Conservation (phyloP, 2,797 vertebrate genomes). For the Synanceia verrucosa region DNA sequence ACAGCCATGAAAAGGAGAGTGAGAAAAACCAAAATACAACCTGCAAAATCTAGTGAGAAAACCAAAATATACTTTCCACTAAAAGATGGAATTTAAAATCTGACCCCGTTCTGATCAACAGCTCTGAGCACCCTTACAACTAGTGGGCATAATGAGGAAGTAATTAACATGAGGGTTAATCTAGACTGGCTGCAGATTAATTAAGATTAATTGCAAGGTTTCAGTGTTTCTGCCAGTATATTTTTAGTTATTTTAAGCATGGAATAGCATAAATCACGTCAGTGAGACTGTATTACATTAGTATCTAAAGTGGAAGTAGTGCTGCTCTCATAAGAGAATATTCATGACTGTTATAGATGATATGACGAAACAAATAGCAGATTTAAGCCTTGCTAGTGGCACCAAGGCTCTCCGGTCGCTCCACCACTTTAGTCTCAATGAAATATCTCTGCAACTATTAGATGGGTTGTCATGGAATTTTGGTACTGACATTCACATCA, state of each 20-base stretch:
- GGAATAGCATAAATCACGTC: background rate
- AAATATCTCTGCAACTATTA: background rate
- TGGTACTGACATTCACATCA: background rate
- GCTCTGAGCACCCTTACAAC: no score
- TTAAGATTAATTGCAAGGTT: background rate
- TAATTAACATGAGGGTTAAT: background rate
- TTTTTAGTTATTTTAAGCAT: background rate
- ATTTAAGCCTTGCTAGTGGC: background rate
- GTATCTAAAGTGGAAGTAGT: background rate
- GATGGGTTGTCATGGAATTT: background rate
- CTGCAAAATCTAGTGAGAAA: background rate
- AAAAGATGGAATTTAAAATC: background rate
- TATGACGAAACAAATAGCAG: background rate
- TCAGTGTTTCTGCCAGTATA: background rate
- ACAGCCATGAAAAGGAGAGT: constrained; percentile 11
- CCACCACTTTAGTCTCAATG: background rate
- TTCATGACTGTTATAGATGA: background rate
- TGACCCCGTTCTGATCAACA: no score
- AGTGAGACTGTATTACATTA: background rate
- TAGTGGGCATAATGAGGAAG: background rate
- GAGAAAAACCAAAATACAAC: constrained; percentile 5
- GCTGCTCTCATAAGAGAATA: background rate
- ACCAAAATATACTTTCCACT: background rate
- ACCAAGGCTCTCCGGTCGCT: background rate
- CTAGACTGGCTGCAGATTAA: background rate